Evolutionary conservation across 2,888 invertebrate genomes (phyloP), one percentile per base, ranked within the genome.

Genomic region (Abrostola tripartita): DNA sequence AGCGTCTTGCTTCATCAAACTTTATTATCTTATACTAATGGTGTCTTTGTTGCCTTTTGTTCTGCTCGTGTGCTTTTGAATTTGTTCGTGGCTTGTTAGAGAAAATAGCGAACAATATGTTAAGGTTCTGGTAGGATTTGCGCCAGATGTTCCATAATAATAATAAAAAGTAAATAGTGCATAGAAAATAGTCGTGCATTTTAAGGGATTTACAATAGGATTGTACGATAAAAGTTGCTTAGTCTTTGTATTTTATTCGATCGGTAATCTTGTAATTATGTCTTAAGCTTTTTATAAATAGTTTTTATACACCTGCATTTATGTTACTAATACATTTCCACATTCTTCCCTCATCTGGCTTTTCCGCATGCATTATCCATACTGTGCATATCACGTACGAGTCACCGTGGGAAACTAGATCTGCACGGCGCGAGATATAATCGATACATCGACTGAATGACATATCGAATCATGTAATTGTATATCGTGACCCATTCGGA

Each of bases 401-500:
- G 58, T 84, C 81, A 85, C 81, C 82, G 85, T 85, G 81, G 81
- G 87, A 83, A 85, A 84, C 81, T 80, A 82, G 81, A 86, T 84
- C 79, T 81, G 74, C 70, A 76, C 80, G 76, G 76, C 74, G 70
- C 67, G 74, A 85, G 86, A 83, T 82, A 81, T 81, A 84, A 85
- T 84, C 81, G 82, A 82, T 82, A 86, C 81, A 79, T 73, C 64
- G 75, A 61, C 73, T 81, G 83, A 83, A 85, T 83, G 86, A 84
- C 85, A 84, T 88, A 86, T 86, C 84, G 81, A 84, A 81, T 84
- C 79, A 76, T 82, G 84, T 83, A 83, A 86, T 80, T 78, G 74
- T 79, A 83, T 84, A 84, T 82, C 82, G 77, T 76, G 83, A 82
- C 78, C 83, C 78, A 81, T 81, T 82, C 82, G 78, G 76, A 82